These are phyloP conservation scores for Aphelinus atriplicis DNA, from an alignment of 1,140 invertebrate genomes.

Conservation along the genomic window DNA sequence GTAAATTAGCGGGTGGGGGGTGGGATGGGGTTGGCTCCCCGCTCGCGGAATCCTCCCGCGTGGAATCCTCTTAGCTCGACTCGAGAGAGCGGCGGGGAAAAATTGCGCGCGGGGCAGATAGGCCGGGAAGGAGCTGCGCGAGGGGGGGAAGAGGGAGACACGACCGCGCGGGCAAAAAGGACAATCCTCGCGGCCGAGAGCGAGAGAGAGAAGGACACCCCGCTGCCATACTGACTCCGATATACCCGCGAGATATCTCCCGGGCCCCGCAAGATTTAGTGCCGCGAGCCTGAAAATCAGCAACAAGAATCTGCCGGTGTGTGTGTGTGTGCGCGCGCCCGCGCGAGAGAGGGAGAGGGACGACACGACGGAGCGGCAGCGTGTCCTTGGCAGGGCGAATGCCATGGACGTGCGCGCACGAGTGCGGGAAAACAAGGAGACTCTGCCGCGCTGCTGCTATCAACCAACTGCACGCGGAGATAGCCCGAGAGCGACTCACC, in stretches of 20 bases:
- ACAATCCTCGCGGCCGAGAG: constrained; percentile 6
- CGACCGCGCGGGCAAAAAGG: constrained; percentile 15
- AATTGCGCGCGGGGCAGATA: too few relatives aligned
- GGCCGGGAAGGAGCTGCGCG: neutral
- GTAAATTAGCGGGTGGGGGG: too few relatives aligned
- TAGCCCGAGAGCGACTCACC: too few relatives aligned
- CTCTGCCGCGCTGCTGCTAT: too few relatives aligned
- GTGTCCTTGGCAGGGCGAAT: constrained; percentile 52
- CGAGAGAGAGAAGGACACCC: constrained; percentile 44
- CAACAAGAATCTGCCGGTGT: constrained; percentile 50
- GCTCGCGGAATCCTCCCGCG: neutral
- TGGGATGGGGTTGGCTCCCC: neutral
- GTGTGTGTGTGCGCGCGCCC: neutral
- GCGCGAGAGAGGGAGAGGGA: constrained; percentile 28
- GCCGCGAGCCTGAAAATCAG: constrained; percentile 53
- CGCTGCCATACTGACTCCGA: constrained; percentile 58
- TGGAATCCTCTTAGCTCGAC: constrained; percentile 2
- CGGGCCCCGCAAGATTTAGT: constrained; percentile 52
- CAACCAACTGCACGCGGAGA: too few relatives aligned
- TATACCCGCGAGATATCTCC: constrained; percentile 57
- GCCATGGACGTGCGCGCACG: constrained; percentile 39
- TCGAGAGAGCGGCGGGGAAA: too few relatives aligned
- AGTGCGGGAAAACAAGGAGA: constrained; percentile 45
- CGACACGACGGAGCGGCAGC: constrained; percentile 55
- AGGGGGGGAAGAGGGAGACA: neutral